phyloP scores from a whole-genome alignment of 2,113 vertebrate genomes.

The Chunga burmeisteri region DNA sequence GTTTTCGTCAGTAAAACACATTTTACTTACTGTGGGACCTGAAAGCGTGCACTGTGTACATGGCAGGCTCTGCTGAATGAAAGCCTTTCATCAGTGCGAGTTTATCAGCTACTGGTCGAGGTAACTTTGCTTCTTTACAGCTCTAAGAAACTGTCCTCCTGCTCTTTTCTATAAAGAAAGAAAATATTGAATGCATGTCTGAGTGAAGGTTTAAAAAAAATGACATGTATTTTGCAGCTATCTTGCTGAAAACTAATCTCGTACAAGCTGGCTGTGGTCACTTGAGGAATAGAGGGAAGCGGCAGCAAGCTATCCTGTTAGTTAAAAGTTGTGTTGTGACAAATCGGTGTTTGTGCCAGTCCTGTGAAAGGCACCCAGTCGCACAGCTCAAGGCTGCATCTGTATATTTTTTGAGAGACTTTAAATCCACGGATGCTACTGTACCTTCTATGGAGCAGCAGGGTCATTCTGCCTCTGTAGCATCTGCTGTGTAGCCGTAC shows the following conservation, averaged over 20 bases:
- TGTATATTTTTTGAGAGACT: fast-evolving
- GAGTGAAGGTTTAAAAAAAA: not conserved
- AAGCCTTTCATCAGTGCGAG: not conserved
- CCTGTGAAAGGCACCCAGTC: not conserved
- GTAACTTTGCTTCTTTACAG: not conserved
- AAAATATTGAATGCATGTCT: not conserved
- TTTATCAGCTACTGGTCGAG: not conserved
- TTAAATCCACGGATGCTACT: not conserved
- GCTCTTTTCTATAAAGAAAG: not conserved
- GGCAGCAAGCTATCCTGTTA: not conserved
- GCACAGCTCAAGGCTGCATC: not conserved
- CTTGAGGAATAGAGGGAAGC: not conserved
- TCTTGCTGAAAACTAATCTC: not conserved
- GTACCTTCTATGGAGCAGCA: not conserved
- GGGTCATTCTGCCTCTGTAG: not conserved
- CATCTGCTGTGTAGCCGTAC: fast-evolving
- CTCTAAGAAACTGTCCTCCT: not conserved
- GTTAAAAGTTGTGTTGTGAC: not conserved
- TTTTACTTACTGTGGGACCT: not conserved
- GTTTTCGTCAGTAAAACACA: not conserved
- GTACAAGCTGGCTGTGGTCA: not conserved
- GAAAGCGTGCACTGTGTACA: not conserved
- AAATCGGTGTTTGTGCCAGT: not conserved
- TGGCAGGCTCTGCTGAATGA: not conserved
- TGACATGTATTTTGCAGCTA: not conserved